Evolutionary conservation across 2,888 invertebrate genomes (phyloP).

Genomic region (Horisme vitalbata): DNA sequence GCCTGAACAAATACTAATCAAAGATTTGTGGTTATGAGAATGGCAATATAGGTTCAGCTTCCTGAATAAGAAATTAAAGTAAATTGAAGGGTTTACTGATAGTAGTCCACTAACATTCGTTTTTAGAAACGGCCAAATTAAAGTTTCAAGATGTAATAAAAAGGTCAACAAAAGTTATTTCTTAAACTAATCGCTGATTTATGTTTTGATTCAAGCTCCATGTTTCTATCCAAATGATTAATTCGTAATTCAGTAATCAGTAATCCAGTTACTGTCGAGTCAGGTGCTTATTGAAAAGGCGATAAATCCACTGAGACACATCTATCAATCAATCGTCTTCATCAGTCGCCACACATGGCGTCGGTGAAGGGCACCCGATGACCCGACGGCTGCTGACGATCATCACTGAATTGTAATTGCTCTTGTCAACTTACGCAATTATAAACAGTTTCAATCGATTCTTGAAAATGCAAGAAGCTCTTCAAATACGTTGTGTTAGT

Average conservation of each 20-base stretch:
- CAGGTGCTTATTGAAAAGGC: neutral
- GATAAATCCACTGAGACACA: slow-evolving; percentile 1
- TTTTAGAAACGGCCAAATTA: too few species aligned
- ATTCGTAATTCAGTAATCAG: too few species aligned
- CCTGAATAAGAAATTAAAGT: too few species aligned
- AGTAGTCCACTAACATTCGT: too few species aligned
- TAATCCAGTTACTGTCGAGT: too few species aligned
- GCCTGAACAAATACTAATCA: neutral
- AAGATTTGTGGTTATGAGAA: slow-evolving; percentile 1
- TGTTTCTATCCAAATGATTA: slow-evolving; percentile 1
- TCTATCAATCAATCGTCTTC: neutral
- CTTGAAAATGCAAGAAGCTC: too few species aligned
- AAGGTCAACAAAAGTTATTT: neutral
- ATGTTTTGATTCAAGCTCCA: too few species aligned
- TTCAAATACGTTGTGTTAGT: neutral
- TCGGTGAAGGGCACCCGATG: neutral
- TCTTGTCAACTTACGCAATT: neutral
- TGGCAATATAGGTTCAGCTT: neutral
- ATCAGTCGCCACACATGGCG: neutral
- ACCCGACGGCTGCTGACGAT: neutral
- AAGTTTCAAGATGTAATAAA: too few species aligned
- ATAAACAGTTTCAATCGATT: too few species aligned
- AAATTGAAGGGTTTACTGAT: too few species aligned
- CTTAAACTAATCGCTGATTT: too few species aligned
- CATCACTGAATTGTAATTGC: neutral